These are phyloP conservation scores for Clarias magur DNA, from an alignment of 2,113 vertebrate species.

Conservation along the genomic window DNA sequence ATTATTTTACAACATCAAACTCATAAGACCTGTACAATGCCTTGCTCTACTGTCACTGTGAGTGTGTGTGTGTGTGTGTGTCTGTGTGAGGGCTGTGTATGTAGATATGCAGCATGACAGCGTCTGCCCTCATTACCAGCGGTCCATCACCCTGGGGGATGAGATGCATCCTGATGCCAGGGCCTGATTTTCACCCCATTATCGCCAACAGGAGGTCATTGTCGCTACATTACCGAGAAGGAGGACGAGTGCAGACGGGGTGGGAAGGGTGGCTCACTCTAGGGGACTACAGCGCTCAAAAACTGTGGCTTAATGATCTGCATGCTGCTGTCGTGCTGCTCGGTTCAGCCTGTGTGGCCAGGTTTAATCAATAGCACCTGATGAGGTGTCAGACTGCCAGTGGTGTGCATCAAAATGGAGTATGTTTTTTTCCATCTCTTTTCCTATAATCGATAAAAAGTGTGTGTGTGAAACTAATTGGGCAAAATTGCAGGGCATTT, in stretches of 20 bases:
- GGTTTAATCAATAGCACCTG: slow-evolving; percentile 76
- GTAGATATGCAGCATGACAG: slow-evolving; percentile 58
- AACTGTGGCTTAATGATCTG: slow-evolving; percentile 65
- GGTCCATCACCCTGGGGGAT: slow-evolving; percentile 69
- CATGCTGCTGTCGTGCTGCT: slow-evolving; percentile 62
- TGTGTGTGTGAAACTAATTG: slow-evolving; percentile 77
- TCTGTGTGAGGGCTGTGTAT: slow-evolving; percentile 1
- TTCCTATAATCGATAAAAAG: slow-evolving; percentile 67
- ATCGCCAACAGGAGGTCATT: slow-evolving; percentile 71
- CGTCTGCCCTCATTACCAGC: slow-evolving; percentile 71
- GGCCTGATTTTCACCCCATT: slow-evolving; percentile 73
- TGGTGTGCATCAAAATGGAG: slow-evolving; percentile 76
- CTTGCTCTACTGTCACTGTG: slow-evolving; percentile 38
- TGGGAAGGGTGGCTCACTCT: slow-evolving; percentile 61
- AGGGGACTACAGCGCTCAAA: slow-evolving; percentile 57
- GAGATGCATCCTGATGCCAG: slow-evolving; percentile 73
- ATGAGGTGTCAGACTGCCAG: slow-evolving; percentile 74
- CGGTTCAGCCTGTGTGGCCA: slow-evolving; percentile 61
- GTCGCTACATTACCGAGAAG: slow-evolving; percentile 66
- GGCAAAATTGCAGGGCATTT: slow-evolving; percentile 74
- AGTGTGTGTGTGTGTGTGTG: slow-evolving; percentile 47
- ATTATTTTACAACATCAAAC: slow-evolving; percentile 47
- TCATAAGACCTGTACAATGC: slow-evolving; percentile 56
- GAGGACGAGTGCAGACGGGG: slow-evolving; percentile 48
- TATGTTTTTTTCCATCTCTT: slow-evolving; percentile 68